Evolutionary conservation across 2,113 vertebrate species (phyloP), one percentile per base, ranked within the genome.

Genomic region (Galeopterus variegatus): DNA sequence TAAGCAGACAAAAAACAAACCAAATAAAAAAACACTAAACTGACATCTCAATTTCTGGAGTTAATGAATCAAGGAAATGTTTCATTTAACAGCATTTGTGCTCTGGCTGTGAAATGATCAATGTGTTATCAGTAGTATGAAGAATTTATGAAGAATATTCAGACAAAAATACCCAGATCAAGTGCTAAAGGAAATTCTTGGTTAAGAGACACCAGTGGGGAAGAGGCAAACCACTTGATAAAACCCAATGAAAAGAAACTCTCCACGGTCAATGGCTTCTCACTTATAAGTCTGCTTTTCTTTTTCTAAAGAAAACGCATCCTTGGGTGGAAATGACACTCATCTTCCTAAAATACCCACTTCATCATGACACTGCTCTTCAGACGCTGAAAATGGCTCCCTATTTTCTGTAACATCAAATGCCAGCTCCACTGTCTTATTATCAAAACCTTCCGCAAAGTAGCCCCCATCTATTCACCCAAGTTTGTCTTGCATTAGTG

Each of bases 221-320:
- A 94, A 88, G 81, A 80, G 70, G 82, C 31, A 92, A 93, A 77
- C 62, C 56, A 79, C 64, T 83, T 95, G 88, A 94, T 36, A 54
- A 54, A 94, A 67, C 17, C 28, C 33, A 56, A 24, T 50, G 72
- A 87, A 94, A 94, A 88, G 67, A 73, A 85, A 73, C 75, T 79
- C 65, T 93, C 95, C 41, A 54, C 50, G 67, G 92, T 50, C 92
- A 95, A 96, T 62, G 88, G 60, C n/a, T 92, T 69, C 83, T 95
- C 48, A 69, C 70, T 92, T 94, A 19, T 50, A 88, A 92, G 70
- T 69, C 75, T 81, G n/a, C 8, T 73, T 58, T 77, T 69, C 52
- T 41, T 95, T 82, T 88, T 91, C n/a, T 52, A 75, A 95, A 79
- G 89, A 94, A 94, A 94, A 93, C 10, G 14, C 48, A 88, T 82